Percentiles rank a stretch among this genome's conserved stretches.
These are phyloP conservation scores for Octopus bimaculoides DNA, from an alignment of 1,140 invertebrate species.

Conservation along the genomic window DNA sequence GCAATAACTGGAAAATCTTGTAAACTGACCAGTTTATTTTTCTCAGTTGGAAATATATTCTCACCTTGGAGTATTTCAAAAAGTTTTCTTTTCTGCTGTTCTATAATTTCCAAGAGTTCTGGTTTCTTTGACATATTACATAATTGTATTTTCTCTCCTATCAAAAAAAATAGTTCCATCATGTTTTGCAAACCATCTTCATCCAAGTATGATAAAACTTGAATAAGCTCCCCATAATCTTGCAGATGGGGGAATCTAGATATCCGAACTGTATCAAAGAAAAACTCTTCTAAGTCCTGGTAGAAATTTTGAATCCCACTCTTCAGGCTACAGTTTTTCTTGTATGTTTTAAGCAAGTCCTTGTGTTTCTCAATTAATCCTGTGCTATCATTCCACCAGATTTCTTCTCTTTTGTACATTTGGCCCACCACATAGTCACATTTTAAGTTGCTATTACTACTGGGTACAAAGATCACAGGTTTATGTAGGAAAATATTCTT, in stretches of 20 bases:
- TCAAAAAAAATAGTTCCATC: neutral
- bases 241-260: conserved; percentile 27
- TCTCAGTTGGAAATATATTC: conserved; percentile 43
- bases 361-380: conserved; percentile 42
- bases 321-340: conserved; percentile 35
- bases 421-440: conserved; percentile 30
- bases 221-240: conserved; percentile 38
- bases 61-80: neutral
- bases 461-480: conserved; percentile 48
- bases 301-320: conserved; percentile 24
- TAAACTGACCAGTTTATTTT: conserved; percentile 36
- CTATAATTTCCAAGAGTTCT: conserved; percentile 18
- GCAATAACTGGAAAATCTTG: conserved; percentile 42
- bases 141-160: neutral
- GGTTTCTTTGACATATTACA: conserved; percentile 5
- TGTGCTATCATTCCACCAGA: conserved; percentile 48
- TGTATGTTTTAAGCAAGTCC: conserved; percentile 32
- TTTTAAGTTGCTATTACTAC: neutral
- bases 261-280: conserved; percentile 26
- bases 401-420: conserved; percentile 41
- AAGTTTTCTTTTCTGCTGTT: conserved; percentile 20
- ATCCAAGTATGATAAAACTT: neutral
- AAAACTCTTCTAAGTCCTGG: conserved; percentile 27
- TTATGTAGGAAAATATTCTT: conserved; percentile 42
- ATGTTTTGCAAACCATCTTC: neutral